Evolutionary conservation across 2,888 invertebrate species (phyloP).

Genomic region (Therioaphis trifolii): DNA sequence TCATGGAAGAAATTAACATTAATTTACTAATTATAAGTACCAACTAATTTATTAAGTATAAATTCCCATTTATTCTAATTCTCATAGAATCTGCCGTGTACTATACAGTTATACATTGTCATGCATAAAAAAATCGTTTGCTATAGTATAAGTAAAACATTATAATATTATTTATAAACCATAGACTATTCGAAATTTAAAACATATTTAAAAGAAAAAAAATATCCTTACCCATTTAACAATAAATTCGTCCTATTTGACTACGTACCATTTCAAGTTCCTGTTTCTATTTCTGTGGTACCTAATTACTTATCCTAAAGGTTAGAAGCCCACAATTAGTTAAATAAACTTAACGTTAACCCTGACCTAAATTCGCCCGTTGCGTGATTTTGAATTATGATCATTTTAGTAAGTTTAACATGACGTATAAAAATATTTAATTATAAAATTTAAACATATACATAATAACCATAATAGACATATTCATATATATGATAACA

Average conservation of each 20-base stretch:
- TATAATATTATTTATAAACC: not conserved
- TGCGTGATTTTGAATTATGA: not conserved
- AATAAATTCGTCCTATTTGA: no score
- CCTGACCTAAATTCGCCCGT: conserved; percentile 9
- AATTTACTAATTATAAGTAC: not conserved
- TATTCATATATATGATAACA: no score
- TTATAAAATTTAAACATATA: no score
- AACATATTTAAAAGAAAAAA: not conserved
- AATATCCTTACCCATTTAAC: no score
- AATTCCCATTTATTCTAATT: not conserved
- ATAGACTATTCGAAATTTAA: not conserved
- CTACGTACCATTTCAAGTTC: conserved; percentile 6
- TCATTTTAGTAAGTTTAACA: not conserved
- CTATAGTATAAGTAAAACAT: no score
- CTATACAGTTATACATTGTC: not conserved
- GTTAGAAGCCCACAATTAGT: conserved; percentile 37
- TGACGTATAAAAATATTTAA: not conserved
- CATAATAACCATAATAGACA: no score
- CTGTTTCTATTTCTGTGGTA: conserved; percentile 13
- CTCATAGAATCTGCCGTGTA: not conserved
- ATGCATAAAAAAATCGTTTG: not conserved
- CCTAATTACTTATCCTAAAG: conserved; percentile 22
- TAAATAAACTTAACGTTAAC: conserved; percentile 23
- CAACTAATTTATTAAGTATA: not conserved
- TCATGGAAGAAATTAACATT: no score